Percentiles rank a stretch among this genome's conserved stretches.
Evolutionary conservation across 1,140 invertebrate species (phyloP).

Genomic region (Orchestia grillus): DNA sequence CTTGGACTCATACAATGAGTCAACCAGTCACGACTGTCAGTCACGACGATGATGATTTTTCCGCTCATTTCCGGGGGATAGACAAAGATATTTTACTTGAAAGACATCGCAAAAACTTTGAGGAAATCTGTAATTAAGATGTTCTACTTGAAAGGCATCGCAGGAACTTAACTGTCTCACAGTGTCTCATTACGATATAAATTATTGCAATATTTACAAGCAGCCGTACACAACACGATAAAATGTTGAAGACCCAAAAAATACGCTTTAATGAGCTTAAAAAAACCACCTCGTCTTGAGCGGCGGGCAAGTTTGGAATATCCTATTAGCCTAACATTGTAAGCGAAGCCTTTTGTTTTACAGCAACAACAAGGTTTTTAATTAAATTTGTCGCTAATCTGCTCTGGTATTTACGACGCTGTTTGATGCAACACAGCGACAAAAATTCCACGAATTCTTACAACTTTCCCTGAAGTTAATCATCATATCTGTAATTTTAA

Average conservation of each 20-base stretch:
- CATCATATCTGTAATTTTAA: too few relatives aligned
- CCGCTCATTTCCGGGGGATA: too few relatives aligned
- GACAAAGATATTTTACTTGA: too few relatives aligned
- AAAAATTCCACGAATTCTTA: background rate
- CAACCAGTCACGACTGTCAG: too few relatives aligned
- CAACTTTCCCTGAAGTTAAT: too few relatives aligned
- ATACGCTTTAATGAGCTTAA: background rate
- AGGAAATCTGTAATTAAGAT: too few relatives aligned
- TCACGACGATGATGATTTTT: too few relatives aligned
- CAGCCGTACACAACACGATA: background rate
- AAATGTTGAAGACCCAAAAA: background rate
- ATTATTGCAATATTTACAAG: background rate
- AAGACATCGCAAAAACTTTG: too few relatives aligned
- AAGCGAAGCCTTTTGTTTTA: background rate
- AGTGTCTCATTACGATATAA: too few relatives aligned
- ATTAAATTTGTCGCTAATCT: background rate
- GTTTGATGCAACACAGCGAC: background rate
- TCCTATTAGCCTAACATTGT: background rate
- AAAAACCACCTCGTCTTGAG: background rate
- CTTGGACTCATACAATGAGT: too few relatives aligned
- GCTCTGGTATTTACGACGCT: background rate
- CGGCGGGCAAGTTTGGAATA: background rate
- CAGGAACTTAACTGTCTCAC: background rate
- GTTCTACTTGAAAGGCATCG: too few relatives aligned
- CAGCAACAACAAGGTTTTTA: background rate